These are phyloP conservation scores for Prietella phreatophila DNA, from an alignment of 2,113 vertebrate genomes.

Conservation along the genomic window DNA sequence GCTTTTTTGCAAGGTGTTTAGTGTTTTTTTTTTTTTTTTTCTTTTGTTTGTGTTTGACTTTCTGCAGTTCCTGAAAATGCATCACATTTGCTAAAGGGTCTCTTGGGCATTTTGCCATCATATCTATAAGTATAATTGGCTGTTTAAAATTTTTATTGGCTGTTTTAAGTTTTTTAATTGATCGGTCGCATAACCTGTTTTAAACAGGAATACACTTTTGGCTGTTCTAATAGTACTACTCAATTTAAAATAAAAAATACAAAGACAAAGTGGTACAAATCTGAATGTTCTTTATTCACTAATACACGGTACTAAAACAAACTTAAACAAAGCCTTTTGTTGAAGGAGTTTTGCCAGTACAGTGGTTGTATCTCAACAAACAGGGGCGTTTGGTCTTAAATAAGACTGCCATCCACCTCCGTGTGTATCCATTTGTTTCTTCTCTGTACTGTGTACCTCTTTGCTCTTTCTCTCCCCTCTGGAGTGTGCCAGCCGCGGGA, in stretches of 20 bases:
- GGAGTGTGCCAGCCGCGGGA: slow-evolving; percentile 50
- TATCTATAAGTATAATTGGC: background rate
- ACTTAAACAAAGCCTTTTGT: slow-evolving; percentile 26
- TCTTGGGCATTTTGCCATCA: too few relatives aligned
- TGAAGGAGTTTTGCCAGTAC: background rate
- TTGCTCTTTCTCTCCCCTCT: slow-evolving; percentile 42
- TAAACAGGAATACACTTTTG: background rate
- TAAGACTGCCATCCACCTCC: slow-evolving; percentile 30
- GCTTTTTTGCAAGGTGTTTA: background rate
- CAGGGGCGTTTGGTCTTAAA: slow-evolving; percentile 17
- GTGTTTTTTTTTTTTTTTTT: background rate
- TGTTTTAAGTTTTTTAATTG: too few relatives aligned
- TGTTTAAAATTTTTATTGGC: background rate
- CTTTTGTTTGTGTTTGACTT: background rate
- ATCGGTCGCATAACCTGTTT: background rate
- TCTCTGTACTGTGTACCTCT: slow-evolving; percentile 16
- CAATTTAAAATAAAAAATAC: background rate
- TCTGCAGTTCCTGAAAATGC: background rate
- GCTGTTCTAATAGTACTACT: background rate
- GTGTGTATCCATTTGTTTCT: slow-evolving; percentile 47
- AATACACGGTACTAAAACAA: background rate
- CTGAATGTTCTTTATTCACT: background rate
- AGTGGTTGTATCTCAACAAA: slow-evolving; percentile 11
- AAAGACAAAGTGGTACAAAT: background rate
- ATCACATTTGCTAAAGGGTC: background rate